These are phyloP conservation scores for Metopolophium dirhodum DNA, from an alignment of 1,140 invertebrate genomes.

Conservation along the genomic window DNA sequence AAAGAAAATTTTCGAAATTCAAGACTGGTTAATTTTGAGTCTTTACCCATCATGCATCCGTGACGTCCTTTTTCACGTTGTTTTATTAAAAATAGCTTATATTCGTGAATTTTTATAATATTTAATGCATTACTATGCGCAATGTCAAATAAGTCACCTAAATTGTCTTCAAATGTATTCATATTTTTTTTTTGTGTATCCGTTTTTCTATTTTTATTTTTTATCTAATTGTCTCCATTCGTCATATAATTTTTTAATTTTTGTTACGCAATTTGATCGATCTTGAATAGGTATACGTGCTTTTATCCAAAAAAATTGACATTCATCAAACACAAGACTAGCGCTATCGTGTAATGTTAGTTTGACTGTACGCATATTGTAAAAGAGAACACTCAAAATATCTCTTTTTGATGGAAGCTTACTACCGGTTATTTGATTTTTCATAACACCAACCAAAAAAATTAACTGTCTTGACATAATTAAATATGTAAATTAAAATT, in stretches of 20 bases:
- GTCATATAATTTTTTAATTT: not conserved
- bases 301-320: too few species aligned
- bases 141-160: not conserved
- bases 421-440: constrained; percentile 1
- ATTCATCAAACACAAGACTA: not conserved
- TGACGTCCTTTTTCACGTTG: not conserved
- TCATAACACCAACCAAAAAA: not conserved
- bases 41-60: not conserved
- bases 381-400: constrained; percentile 11
- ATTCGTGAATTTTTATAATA: too few species aligned
- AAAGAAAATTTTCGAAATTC: not conserved
- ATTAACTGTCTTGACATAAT: not conserved
- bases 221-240: not conserved
- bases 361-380: constrained; percentile 13
- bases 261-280: not conserved
- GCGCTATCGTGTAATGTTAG: not conserved
- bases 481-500: not conserved
- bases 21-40: not conserved
- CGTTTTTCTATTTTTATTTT: constrained; percentile 3
- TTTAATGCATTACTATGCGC: too few species aligned
- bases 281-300: not conserved
- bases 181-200: constrained; percentile 13
- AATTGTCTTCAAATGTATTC: not conserved
- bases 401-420: not conserved
- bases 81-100: too few species aligned